phyloP scores from a whole-genome alignment of 2,797 vertebrate genomes.

The Hipposideros larvatus region DNA sequence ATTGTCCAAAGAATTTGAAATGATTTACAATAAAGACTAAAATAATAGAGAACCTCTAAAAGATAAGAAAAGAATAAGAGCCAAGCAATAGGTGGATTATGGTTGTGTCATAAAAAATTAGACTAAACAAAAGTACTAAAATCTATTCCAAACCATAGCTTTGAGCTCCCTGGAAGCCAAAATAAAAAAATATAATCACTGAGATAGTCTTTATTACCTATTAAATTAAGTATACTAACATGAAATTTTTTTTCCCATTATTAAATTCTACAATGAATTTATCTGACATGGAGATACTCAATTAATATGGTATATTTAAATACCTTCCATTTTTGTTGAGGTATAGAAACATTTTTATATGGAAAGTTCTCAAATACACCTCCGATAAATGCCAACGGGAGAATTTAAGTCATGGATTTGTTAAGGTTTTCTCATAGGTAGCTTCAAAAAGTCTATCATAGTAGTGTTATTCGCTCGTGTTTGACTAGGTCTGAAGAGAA shows the following conservation, averaged over 20 bases:
- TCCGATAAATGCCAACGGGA: background rate
- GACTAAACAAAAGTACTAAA: background rate
- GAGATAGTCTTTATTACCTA: background rate
- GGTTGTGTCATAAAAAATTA: slow-evolving; percentile 3
- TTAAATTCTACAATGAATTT: slow-evolving; percentile 54
- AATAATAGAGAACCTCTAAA: slow-evolving; percentile 1
- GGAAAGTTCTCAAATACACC: slow-evolving; percentile 3
- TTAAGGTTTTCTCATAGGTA: slow-evolving; percentile 25
- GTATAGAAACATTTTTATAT: background rate
- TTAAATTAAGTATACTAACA: slow-evolving; percentile 61
- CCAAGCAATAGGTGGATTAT: background rate
- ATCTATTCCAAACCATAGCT: slow-evolving; percentile 9
- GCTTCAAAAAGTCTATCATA: background rate
- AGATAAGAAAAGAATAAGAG: background rate
- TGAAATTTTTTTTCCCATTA: background rate
- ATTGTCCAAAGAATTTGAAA: slow-evolving; percentile 19
- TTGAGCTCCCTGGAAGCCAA: slow-evolving; percentile 37
- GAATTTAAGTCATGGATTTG: background rate
- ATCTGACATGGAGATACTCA: background rate
- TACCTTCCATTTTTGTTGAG: slow-evolving; percentile 37
- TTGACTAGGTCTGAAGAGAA: background rate
- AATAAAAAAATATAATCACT: background rate
- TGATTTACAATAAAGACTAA: slow-evolving; percentile 29
- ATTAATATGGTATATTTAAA: background rate
- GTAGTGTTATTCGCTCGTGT: background rate